phyloP scores from a whole-genome alignment of 2,797 vertebrate genomes.

The Lithobates pipiens region DNA sequence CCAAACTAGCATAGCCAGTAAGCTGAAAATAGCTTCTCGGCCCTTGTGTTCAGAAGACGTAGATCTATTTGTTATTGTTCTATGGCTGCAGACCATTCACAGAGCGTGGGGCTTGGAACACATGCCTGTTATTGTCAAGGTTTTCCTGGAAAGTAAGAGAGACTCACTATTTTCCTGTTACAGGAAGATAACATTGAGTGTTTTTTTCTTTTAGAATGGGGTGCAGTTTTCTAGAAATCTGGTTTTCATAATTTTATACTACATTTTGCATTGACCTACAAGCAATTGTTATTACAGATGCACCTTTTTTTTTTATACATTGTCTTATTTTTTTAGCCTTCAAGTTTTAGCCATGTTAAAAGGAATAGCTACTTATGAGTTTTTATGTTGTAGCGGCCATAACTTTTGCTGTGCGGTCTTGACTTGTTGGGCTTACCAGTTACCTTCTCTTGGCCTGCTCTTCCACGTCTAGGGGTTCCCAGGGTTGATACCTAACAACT shows the following conservation, averaged over 20 bases:
- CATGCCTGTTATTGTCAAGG: conserved; percentile 32
- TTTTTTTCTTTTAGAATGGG: background rate
- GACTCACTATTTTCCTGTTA: conserved; percentile 34
- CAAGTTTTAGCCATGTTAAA: no score
- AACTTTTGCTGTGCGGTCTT: no score
- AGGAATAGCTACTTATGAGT: no score
- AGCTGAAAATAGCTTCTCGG: conserved; percentile 12
- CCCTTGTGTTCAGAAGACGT: background rate
- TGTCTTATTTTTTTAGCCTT: no score
- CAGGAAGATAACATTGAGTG: conserved; percentile 14
- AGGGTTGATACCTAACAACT: no score
- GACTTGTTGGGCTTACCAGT: no score
- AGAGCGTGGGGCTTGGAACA: background rate
- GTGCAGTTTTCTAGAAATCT: background rate
- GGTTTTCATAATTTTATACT: background rate
- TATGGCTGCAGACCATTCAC: background rate
- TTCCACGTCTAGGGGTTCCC: no score
- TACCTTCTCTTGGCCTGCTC: no score
- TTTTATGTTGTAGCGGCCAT: no score
- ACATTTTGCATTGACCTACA: background rate
- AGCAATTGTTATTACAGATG: background rate
- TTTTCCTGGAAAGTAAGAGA: conserved; percentile 40
- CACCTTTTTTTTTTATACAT: no score
- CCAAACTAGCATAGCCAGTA: background rate
- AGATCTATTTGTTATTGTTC: conserved; percentile 32